Evolutionary conservation across 2,113 vertebrate species (phyloP).

Genomic region (Propithecus coquereli): DNA sequence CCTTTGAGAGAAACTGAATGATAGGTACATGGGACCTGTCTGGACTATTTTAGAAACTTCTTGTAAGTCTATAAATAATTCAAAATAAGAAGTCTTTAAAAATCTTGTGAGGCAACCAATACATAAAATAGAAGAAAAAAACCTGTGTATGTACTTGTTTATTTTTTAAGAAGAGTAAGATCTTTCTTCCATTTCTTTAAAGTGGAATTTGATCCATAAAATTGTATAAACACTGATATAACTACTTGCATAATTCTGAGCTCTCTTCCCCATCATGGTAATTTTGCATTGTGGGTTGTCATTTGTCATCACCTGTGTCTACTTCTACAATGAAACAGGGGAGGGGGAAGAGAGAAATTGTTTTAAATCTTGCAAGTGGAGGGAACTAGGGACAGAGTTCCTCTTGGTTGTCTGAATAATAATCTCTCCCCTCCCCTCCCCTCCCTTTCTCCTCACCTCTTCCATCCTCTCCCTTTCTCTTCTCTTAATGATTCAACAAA

Average conservation of each 20-base stretch:
- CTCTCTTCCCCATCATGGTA: fast-evolving
- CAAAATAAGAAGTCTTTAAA: neutral
- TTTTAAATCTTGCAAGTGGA: neutral
- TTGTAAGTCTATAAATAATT: neutral
- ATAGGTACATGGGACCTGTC: neutral
- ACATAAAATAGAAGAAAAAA: neutral
- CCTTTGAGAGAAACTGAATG: neutral
- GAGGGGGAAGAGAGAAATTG: neutral
- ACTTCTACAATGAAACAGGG: neutral
- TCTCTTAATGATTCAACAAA: neutral
- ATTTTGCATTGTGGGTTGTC: neutral
- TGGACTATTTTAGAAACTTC: neutral
- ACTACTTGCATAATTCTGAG: neutral
- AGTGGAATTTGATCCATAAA: neutral
- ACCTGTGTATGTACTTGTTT: neutral
- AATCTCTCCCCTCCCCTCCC: neutral
- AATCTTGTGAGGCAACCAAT: neutral
- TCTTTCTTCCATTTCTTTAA: neutral
- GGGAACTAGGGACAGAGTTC: neutral
- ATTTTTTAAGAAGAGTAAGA: neutral
- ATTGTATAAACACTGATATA: neutral
- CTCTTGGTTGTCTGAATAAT: neutral
- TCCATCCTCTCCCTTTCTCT: no score
- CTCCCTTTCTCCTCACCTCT: neutral
- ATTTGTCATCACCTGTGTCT: neutral